Evolutionary conservation across 2,113 vertebrate species (phyloP), one percentile per base, ranked within the genome.

Genomic region (Atractosteus spatula): DNA sequence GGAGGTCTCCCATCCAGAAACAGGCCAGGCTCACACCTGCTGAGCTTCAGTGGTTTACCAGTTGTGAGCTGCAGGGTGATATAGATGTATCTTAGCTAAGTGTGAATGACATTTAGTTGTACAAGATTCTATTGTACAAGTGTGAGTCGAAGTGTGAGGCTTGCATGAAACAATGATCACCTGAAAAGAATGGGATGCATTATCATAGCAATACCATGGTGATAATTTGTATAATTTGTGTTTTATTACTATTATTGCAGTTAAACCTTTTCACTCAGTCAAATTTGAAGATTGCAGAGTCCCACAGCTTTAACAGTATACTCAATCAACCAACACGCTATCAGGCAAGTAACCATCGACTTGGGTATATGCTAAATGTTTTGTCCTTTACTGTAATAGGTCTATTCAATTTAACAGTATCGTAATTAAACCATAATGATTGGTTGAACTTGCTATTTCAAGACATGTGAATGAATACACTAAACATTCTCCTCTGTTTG

Each of bases 231-330:
- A 43, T 51, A 7, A 57, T 8, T 41, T 66, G 65, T 69, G 7
- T 86, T 87, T 68, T 86, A 89, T 83, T 29, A 29, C 29, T 29
- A 29, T 29, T 77, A 82, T 92, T 83, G 64, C 86, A 95, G 94
- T 87, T 96, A 84, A 94, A 94, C 82, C 92, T 95, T 65, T 94
- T 96, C 85, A 89, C 92, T 78, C 94, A 95, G 79, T 91, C 94
- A 0, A 96, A 92, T 83, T 90, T 93, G 69, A 92, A 89, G 82
- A 92, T 94, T 82, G 89, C 94, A 81, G 94, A 95, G 79, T 92
- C 93, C 2, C 93, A 92, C 86, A 95, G 94, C 87, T 94, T 95
- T 83, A 96, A 94, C 86, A 94, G 94, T 88, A 94, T 95, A 83
- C 91, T 94, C 78, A 92, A 89, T 85, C 95, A 94, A 81, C 94